Evolutionary conservation across 2,797 vertebrate genomes (phyloP), one percentile per base, ranked within the genome.

Genomic region (Sus cebifrons): DNA sequence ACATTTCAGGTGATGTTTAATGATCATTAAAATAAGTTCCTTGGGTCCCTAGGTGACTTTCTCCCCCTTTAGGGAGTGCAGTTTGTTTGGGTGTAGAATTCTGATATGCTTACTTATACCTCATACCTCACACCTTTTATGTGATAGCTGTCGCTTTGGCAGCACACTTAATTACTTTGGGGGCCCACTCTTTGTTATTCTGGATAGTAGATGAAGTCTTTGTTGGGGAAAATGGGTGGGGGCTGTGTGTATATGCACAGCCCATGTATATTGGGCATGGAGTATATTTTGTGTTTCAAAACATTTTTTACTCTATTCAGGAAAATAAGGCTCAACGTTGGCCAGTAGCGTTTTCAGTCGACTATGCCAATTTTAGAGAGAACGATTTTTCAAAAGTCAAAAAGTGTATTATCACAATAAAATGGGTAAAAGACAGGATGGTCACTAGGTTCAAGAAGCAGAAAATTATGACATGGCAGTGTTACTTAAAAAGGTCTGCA

Each of bases 321-420:
- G 79, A 93, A 96, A 92, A 92, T 84, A 64, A 89, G 36, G 11
- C 64, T 96, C 52, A 85, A 32, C 21, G 54, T 70, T 97, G 82
- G 40, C 86, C 64, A 79, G 49, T 67, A 32, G 25, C 89, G 25
- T 84, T 93, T 92, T 89, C 82, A 89, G 86, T 70, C 36, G 81
- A 2, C 3, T 65, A 14, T 92, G 15, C 40, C 40, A 94, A 58
- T 85, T 92, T 56, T 86, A 96, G 36, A 71, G 12, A 71, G 67
- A 83, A 62, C 17, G 62, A 1, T 20, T 93, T 88, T 95, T 77
- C 40, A 83, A 89, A 93, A 81, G 21, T 64, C 68, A 7, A 58
- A 90, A 86, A 95, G 90, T 81, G 1, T 10, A 83, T 86, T 70
- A 5, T 93, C 36, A 71, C 78, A 84, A 79, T 94, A 86, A 88